Conservation (phyloP, 2,797 vertebrate species). For the Myotis pilosus region DNA sequence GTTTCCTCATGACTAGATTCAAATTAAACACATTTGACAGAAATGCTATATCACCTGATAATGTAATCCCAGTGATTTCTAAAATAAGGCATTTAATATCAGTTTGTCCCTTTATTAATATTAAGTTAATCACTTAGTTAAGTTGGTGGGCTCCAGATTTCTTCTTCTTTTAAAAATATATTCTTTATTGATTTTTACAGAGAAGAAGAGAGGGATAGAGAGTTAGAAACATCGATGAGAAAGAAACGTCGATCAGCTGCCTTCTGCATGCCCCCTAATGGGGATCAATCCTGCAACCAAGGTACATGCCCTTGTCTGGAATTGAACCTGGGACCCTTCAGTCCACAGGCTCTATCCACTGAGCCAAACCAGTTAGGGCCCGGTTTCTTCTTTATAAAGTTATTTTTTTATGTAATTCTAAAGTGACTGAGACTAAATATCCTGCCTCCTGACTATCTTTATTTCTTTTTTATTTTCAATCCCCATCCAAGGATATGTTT, state of each 20-base stretch:
- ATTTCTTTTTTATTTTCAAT: neutral
- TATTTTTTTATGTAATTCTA: neutral
- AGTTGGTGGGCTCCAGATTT: neutral
- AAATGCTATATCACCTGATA: neutral
- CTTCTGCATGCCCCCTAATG: too few species aligned
- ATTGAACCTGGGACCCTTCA: too few species aligned
- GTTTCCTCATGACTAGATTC: neutral
- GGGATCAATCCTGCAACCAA: too few species aligned
- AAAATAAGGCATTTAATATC: neutral
- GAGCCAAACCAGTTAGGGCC: too few species aligned
- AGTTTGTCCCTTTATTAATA: neutral
- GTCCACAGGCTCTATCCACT: too few species aligned
- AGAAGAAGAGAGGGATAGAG: too few species aligned
- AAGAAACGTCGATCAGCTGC: too few species aligned
- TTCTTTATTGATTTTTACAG: too few species aligned
- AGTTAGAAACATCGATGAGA: too few species aligned
- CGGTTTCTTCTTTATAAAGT: neutral
- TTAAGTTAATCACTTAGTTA: neutral
- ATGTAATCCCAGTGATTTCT: neutral
- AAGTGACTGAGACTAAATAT: neutral
- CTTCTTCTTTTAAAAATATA: neutral
- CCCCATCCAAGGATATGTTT: neutral
- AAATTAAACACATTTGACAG: neutral
- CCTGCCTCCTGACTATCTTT: neutral
- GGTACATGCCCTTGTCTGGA: too few species aligned